phyloP scores from a whole-genome alignment of 2,797 vertebrate genomes.

The Mus minutoides region DNA sequence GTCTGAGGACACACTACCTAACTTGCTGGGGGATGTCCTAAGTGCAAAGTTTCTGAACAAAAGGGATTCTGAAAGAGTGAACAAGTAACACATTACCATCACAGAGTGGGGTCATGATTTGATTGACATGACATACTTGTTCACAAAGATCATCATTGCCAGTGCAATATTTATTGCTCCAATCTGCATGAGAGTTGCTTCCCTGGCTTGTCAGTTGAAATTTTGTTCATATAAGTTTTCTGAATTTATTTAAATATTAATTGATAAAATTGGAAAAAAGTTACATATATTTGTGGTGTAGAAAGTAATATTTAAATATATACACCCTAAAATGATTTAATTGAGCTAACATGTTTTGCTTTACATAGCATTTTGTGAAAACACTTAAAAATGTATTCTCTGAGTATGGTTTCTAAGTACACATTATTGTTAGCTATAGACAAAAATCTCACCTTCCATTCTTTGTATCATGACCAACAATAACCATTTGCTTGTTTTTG shows the following conservation, averaged over 20 bases:
- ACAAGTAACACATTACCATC: neutral
- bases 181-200: neutral
- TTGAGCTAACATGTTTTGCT: neutral
- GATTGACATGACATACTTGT: neutral
- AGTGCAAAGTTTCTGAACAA: neutral
- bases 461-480: neutral
- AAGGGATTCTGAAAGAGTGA: neutral
- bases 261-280: neutral
- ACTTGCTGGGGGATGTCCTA: neutral
- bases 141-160: neutral
- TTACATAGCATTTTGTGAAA: neutral
- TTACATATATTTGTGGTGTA: neutral
- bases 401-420: neutral
- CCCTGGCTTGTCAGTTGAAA: neutral
- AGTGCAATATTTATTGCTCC: neutral
- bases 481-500: neutral
- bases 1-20: conserved; percentile 7
- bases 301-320: neutral
- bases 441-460: neutral
- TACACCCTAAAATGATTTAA: neutral
- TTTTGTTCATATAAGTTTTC: neutral
- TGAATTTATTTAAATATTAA: neutral
- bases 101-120: neutral
- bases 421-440: neutral
- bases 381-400: neutral